A percentile compares a stretch with the other conserved stretches of the same genome.
phyloP scores from a whole-genome alignment of 1,140 invertebrate species.

The Polyergus mexicanus region DNA sequence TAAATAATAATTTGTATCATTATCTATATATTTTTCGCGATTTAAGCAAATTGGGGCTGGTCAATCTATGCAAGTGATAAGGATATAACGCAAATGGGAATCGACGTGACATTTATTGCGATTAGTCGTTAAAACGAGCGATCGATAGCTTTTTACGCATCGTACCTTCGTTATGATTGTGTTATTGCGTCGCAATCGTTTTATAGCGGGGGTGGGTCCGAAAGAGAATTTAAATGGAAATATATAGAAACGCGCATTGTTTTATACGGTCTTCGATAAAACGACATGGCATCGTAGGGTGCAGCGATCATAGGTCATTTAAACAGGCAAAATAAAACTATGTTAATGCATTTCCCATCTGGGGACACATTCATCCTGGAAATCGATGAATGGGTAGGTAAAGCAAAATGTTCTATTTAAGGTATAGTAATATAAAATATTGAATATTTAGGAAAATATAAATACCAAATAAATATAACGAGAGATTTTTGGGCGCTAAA shows the following conservation, averaged over 20 bases:
- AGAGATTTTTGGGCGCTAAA: conserved; percentile 20
- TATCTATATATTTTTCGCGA: neutral
- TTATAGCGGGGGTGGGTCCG: neutral
- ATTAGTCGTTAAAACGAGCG: conserved; percentile 46
- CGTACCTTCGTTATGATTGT: conserved; percentile 10
- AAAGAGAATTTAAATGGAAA: conserved; percentile 58
- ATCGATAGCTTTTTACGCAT: conserved; percentile 48
- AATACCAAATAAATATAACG: neutral
- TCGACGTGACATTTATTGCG: conserved; percentile 38
- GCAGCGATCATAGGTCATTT: conserved; percentile 38
- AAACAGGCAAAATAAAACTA: conserved; percentile 20
- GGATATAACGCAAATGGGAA: conserved; percentile 5
- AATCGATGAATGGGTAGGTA: conserved; percentile 44
- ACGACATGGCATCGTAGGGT: conserved; percentile 18
- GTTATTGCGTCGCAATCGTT: conserved; percentile 53
- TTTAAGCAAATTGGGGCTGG: neutral
- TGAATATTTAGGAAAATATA: neutral
- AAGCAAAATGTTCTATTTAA: neutral
- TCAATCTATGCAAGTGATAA: conserved; percentile 13
- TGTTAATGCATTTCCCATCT: conserved; percentile 22
- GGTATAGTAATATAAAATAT: neutral
- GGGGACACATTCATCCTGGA: conserved; percentile 6
- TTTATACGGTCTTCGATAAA: conserved; percentile 41
- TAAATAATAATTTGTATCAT: neutral
- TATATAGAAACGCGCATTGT: conserved; percentile 49